Conservation (phyloP, 2,797 vertebrate genomes). For the Microchirus variegatus region DNA sequence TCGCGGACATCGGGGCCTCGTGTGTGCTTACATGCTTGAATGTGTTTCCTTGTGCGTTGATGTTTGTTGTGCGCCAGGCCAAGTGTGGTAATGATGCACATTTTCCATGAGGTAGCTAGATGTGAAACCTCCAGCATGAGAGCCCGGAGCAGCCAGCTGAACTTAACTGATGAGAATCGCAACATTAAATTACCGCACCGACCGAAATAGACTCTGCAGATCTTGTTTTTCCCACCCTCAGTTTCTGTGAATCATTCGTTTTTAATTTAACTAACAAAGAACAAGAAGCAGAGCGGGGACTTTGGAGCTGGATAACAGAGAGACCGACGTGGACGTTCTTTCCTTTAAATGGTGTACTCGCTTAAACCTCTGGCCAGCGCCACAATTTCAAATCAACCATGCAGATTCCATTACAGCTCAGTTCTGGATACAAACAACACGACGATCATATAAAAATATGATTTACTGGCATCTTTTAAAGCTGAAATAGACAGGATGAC, state of each 20-base stretch:
- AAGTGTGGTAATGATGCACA: slow-evolving; percentile 76
- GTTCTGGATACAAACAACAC: too few species aligned
- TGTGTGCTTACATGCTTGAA: slow-evolving; percentile 18
- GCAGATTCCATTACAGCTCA: not conserved
- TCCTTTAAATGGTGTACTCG: slow-evolving; percentile 16
- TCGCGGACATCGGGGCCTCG: slow-evolving; percentile 19
- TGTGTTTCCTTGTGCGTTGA: slow-evolving; percentile 42
- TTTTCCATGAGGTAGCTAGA: slow-evolving; percentile 80
- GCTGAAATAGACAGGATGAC: too few species aligned
- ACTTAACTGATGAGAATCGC: slow-evolving; percentile 49
- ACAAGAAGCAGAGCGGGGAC: slow-evolving; percentile 40
- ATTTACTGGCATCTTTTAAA: too few species aligned
- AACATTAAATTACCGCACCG: slow-evolving; percentile 60
- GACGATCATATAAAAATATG: too few species aligned
- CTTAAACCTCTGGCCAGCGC: slow-evolving; percentile 8
- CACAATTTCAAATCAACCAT: slow-evolving; percentile 7
- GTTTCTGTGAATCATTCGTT: slow-evolving; percentile 68
- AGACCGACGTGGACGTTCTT: slow-evolving; percentile 19
- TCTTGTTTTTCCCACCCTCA: slow-evolving; percentile 66
- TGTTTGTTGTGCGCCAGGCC: slow-evolving; percentile 63
- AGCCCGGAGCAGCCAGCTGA: slow-evolving; percentile 46
- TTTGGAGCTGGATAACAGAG: slow-evolving; percentile 25
- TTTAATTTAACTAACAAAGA: slow-evolving; percentile 63
- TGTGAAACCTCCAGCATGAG: slow-evolving; percentile 49
- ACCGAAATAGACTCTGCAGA: slow-evolving; percentile 61